Conservation (phyloP, 2,797 vertebrate genomes). For the Ispidina picta region DNA sequence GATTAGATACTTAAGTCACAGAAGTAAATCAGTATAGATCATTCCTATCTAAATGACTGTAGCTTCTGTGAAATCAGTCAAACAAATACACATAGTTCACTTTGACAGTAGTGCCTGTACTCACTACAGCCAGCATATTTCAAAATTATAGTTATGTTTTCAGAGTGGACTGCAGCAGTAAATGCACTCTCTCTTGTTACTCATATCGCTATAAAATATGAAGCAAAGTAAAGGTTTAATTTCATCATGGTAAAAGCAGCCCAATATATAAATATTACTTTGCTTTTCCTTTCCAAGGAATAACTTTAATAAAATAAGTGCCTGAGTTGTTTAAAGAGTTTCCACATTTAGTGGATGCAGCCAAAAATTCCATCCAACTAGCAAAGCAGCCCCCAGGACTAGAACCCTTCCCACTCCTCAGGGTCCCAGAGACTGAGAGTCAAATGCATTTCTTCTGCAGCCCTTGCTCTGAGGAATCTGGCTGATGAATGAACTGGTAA, state of each 20-base stretch:
- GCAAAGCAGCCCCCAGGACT: background rate
- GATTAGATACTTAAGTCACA: background rate
- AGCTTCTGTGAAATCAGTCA: background rate
- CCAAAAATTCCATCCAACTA: background rate
- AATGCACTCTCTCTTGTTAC: background rate
- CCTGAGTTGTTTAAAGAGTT: background rate
- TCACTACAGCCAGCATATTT: background rate
- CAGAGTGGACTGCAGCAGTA: background rate
- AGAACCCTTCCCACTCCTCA: background rate
- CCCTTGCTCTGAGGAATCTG: background rate
- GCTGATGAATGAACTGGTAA: background rate
- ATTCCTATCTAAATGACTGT: background rate
- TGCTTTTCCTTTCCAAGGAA: background rate
- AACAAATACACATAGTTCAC: background rate
- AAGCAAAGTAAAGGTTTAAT: background rate
- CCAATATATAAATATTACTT: background rate
- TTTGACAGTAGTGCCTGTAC: background rate
- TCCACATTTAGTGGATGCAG: background rate
- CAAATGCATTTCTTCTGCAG: background rate
- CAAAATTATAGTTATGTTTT: background rate
- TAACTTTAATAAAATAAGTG: background rate
- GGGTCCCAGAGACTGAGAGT: background rate
- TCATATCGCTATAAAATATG: background rate
- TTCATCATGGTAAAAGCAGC: background rate
- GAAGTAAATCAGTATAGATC: constrained; percentile 35